Evolutionary conservation across 2,797 vertebrate genomes (phyloP).

Genomic region (Macropodus opercularis): DNA sequence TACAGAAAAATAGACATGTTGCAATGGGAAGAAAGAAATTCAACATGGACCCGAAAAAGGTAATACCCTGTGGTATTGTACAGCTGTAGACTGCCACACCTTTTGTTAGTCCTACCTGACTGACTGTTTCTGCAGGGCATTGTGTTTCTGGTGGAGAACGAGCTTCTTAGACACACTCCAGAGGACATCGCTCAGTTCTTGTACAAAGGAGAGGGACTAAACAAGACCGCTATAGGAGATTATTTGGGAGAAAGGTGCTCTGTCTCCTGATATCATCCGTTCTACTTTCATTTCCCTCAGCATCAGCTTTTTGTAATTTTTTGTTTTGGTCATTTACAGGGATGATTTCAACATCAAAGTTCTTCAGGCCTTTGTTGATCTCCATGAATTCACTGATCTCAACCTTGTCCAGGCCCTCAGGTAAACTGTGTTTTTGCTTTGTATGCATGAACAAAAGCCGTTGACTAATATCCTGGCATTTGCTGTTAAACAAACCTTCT

Average conservation of each 20-base stretch:
- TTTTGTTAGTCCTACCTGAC: background rate
- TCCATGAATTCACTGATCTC: conserved; percentile 92
- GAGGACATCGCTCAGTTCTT: conserved; percentile 94
- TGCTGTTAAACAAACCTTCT: conserved; percentile 8
- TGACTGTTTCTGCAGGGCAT: conserved; percentile 83
- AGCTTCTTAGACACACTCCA: conserved; percentile 88
- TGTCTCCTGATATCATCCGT: background rate
- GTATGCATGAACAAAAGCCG: background rate
- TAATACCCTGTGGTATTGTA: conserved; percentile 7
- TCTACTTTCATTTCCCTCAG: background rate
- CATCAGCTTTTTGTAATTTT: conserved; percentile 16
- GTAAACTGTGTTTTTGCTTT: conserved; percentile 60
- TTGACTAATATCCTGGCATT: conserved; percentile 3
- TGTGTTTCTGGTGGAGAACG: conserved; percentile 92
- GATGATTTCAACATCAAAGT: conserved; percentile 94
- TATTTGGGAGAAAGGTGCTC: conserved; percentile 89
- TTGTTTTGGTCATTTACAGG: conserved; percentile 67
- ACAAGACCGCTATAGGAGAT: conserved; percentile 95
- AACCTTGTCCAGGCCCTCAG: conserved; percentile 92
- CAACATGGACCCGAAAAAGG: conserved; percentile 97
- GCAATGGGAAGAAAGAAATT: conserved; percentile 97
- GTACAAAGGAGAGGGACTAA: conserved; percentile 95
- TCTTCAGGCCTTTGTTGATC: conserved; percentile 92
- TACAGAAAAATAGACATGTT: conserved; percentile 92
- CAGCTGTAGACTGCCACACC: background rate